These are phyloP conservation scores for Drosophila neutralis DNA, from an alignment of 2,888 invertebrate genomes.

Conservation along the genomic window DNA sequence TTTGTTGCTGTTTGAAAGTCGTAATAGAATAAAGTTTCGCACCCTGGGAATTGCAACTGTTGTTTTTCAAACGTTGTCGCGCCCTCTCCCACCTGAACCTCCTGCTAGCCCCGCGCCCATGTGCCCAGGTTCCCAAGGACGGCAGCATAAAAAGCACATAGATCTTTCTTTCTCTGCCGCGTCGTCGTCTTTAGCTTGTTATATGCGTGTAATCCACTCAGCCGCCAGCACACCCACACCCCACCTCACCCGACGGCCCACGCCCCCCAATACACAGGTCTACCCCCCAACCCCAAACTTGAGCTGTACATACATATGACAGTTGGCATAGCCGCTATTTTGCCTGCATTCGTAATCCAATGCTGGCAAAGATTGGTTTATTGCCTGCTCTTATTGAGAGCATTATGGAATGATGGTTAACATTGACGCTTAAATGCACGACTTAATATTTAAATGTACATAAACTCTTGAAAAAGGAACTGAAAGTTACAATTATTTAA, in stretches of 20 bases:
- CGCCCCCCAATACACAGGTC: background rate
- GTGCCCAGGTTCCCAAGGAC: slow-evolving; percentile 26
- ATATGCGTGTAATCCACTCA: slow-evolving; percentile 70
- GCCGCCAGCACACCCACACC: slow-evolving; percentile 4
- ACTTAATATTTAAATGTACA: slow-evolving; percentile 1
- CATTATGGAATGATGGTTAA: background rate
- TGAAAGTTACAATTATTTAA: background rate
- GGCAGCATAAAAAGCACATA: slow-evolving; percentile 63
- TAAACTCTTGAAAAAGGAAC: too few relatives aligned
- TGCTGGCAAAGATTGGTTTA: slow-evolving; percentile 18
- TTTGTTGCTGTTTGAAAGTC: slow-evolving; percentile 52
- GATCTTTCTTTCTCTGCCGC: slow-evolving; percentile 49
- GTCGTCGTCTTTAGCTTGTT: slow-evolving; percentile 60
- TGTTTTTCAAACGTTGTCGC: slow-evolving; percentile 60
- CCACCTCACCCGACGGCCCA: background rate
- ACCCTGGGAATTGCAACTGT: slow-evolving; percentile 79
- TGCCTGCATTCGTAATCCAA: slow-evolving; percentile 27
- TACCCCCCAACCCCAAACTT: background rate
- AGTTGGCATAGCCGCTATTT: slow-evolving; percentile 58
- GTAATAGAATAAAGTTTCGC: slow-evolving; percentile 79
- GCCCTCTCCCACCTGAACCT: slow-evolving; percentile 56
- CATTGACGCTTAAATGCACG: background rate
- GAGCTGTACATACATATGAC: slow-evolving; percentile 34
- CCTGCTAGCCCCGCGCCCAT: background rate
- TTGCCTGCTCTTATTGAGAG: slow-evolving; percentile 7